phyloP scores from a whole-genome alignment of 2,113 vertebrate genomes.

The Myotis yumanensis region DNA sequence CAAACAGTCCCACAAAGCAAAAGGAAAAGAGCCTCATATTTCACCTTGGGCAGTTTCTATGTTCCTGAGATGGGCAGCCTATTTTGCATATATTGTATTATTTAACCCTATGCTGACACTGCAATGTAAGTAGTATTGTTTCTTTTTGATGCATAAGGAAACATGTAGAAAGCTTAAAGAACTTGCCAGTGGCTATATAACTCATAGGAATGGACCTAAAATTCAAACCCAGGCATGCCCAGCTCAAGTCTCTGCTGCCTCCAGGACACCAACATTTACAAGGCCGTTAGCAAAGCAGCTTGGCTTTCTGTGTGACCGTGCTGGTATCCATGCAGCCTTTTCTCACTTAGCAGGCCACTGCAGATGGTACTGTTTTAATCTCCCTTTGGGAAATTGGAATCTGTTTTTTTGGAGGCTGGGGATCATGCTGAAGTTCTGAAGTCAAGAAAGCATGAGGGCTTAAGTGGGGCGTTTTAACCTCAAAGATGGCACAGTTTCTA shows the following conservation, averaged over 20 bases:
- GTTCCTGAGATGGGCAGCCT: background rate
- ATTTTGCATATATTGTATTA: background rate
- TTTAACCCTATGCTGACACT: background rate
- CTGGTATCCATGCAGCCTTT: background rate
- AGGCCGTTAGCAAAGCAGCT: background rate
- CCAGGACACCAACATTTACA: background rate
- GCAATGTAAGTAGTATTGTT: background rate
- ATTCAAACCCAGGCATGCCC: background rate
- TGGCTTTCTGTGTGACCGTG: background rate
- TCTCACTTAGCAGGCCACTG: background rate
- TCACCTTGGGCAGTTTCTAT: background rate
- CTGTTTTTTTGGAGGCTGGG: background rate
- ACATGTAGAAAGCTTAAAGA: background rate
- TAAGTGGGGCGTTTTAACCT: background rate
- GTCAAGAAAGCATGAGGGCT: background rate
- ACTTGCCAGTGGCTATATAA: background rate
- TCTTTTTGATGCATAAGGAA: background rate
- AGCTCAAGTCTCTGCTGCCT: background rate
- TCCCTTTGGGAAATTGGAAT: background rate
- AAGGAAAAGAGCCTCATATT: background rate
- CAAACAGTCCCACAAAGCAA: background rate
- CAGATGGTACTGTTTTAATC: background rate
- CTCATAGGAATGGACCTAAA: background rate
- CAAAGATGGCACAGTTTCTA: background rate
- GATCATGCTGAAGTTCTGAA: background rate